A percentile compares a stretch with the other conserved stretches of the same genome.
phyloP scores from a whole-genome alignment of 2,888 invertebrate genomes.

The Mythimna albipuncta region DNA sequence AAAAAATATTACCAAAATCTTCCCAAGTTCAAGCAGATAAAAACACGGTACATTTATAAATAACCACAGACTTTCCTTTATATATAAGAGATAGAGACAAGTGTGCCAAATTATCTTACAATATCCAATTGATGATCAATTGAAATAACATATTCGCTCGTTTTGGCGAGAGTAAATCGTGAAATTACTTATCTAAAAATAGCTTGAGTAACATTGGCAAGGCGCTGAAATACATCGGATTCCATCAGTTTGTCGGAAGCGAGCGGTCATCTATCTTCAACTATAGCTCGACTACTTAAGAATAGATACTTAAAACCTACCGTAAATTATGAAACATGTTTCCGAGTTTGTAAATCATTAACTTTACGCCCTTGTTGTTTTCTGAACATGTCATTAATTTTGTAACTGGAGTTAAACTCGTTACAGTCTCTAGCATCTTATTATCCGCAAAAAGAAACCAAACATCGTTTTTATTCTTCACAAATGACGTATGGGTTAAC shows the following conservation, averaged over 20 bases:
- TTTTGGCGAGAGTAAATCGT: slow-evolving; percentile 51
- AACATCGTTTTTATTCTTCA: slow-evolving; percentile 61
- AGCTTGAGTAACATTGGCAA: slow-evolving; percentile 56
- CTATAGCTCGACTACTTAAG: slow-evolving; percentile 24
- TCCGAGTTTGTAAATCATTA: slow-evolving; percentile 77
- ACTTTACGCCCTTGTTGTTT: slow-evolving; percentile 72
- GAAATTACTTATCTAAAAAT: slow-evolving; percentile 53
- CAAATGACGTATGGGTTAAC: slow-evolving; percentile 63
- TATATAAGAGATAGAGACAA: slow-evolving; percentile 35
- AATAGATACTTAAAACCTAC: slow-evolving; percentile 47
- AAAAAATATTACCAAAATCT: not conserved
- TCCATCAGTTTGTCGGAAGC: slow-evolving; percentile 57
- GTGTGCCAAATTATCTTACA: slow-evolving; percentile 52
- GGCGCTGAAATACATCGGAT: slow-evolving; percentile 58
- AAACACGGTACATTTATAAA: slow-evolving; percentile 30
- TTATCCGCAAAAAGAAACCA: slow-evolving; percentile 60
- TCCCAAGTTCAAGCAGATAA: slow-evolving; percentile 11
- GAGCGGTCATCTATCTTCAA: slow-evolving; percentile 29
- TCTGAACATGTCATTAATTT: slow-evolving; percentile 60
- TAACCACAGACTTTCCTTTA: slow-evolving; percentile 32
- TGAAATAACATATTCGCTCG: slow-evolving; percentile 46
- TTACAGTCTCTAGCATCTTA: slow-evolving; percentile 48
- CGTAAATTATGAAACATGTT: slow-evolving; percentile 64
- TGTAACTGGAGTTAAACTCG: slow-evolving; percentile 53
- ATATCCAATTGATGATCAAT: slow-evolving; percentile 57